Conservation (phyloP, 2,797 vertebrate genomes). For the Danio choprae region DNA sequence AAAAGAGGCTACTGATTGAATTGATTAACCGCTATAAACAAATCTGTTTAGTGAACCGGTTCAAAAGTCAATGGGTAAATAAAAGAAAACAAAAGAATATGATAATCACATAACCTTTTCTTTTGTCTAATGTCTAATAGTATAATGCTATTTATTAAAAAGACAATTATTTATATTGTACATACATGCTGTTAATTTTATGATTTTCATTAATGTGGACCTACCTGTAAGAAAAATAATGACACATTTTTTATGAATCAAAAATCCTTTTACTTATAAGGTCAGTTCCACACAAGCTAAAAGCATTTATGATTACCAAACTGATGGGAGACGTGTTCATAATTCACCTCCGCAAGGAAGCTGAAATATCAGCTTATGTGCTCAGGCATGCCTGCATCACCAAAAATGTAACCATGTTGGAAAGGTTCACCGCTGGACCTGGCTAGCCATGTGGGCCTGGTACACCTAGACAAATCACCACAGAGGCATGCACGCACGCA, state of each 20-base stretch:
- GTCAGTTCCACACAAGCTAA: constrained; percentile 2
- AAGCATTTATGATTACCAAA: neutral
- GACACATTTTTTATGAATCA: neutral
- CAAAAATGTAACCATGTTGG: constrained; percentile 33
- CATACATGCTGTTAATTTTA: neutral
- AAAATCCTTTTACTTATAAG: neutral
- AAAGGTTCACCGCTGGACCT: constrained; percentile 34
- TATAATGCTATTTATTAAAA: neutral
- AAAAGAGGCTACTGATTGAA: neutral
- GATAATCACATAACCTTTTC: too few relatives aligned
- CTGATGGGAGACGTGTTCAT: neutral
- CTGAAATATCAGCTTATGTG: constrained; percentile 16
- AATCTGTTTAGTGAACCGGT: neutral
- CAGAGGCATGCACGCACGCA: constrained; percentile 7
- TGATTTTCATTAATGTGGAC: neutral
- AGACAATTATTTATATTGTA: neutral
- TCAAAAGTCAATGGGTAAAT: neutral
- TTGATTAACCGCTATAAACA: neutral
- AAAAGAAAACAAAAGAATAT: neutral
- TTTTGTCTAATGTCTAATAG: neutral
- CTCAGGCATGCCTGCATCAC: constrained; percentile 17
- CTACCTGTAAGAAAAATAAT: neutral
- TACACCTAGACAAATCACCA: constrained; percentile 36
- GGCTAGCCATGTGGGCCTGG: constrained; percentile 50
- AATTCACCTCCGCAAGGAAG: neutral